Evolutionary conservation across 1,140 invertebrate species (phyloP), one percentile per base, ranked within the genome.

Genomic region (Patella vulgata): DNA sequence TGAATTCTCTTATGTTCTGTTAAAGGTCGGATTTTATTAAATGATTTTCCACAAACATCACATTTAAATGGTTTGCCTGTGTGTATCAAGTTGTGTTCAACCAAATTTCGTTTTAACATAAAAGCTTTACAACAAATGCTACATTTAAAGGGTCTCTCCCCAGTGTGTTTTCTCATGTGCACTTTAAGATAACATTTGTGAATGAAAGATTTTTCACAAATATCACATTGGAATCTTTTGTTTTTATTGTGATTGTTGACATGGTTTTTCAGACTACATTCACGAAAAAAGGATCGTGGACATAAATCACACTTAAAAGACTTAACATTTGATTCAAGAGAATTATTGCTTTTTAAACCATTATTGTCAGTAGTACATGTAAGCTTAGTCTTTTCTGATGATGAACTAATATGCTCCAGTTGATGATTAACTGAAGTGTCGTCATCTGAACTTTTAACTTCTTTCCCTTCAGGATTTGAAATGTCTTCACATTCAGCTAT

Each of bases 1-100:
- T 99, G 97, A 64, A 98, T 98, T 17, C 96, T 85, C 0, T 93
- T 91, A 78, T 99, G 97, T 0, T 95, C 97, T 83, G 97, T 98
- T 0, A 99, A 84, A 0, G 96, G 98, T 11, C 65, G 54, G 31
- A 66, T 51, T 39, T 65, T 57, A 3, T 62, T 61, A 43, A 74
- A 74, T 3, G 36, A 25, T 52, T 63, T 66, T 6, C 50, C 66
- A 65, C 71, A 79, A 21, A 62, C 50, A 1, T 63, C 51, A 50
- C 70, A 73, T 17, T 48, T 54, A 33, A 58, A 68, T 2, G 60
- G 60, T 55, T 63, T 64, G 0, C 60, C 68, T 1, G 63, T 67
- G 28, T 71, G 68, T 31, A 64, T 55, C 0, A 61, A 58, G n/a
- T 28, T 40, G 42, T 71, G 68, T 17, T 53, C 53, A 2, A 59